Evolutionary conservation across 2,888 invertebrate species (phyloP).

Genomic region (Galeopsomyia nigrocyanea): DNA sequence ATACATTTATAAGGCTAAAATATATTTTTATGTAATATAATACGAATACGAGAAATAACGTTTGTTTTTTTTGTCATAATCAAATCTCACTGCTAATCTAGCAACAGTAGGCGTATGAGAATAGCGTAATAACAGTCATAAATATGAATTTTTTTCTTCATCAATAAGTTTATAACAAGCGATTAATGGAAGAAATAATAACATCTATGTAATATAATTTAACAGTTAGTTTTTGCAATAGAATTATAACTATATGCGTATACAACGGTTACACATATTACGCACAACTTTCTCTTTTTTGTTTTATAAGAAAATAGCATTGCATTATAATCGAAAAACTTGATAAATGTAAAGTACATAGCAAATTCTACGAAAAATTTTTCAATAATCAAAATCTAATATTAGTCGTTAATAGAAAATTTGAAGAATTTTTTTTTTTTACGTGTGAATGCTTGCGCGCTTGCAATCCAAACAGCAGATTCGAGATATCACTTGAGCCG

Average conservation of each 20-base stretch:
- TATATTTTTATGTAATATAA: conserved; percentile 6
- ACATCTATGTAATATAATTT: neutral
- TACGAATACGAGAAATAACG: too few species aligned
- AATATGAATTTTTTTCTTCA: conserved; percentile 29
- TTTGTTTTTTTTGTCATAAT: conserved; percentile 11
- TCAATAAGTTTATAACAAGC: conserved; percentile 28
- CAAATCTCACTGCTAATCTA: conserved; percentile 24
- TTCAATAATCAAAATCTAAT: too few species aligned
- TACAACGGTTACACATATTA: conserved; percentile 23
- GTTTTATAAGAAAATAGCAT: too few species aligned
- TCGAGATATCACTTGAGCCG: conserved; percentile 43
- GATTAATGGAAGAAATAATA: conserved; percentile 43
- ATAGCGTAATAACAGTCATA: conserved; percentile 36
- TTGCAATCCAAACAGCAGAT: conserved; percentile 40
- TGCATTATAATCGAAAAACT: too few species aligned
- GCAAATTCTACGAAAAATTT: too few species aligned
- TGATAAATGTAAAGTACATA: too few species aligned
- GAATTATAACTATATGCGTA: conserved; percentile 42
- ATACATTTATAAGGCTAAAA: conserved; percentile 40
- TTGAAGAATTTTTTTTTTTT: neutral
- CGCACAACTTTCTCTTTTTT: too few species aligned
- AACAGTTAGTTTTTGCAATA: conserved; percentile 20
- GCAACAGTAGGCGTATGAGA: conserved; percentile 40
- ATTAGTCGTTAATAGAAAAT: too few species aligned
- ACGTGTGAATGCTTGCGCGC: neutral